Evolutionary conservation across 1,140 invertebrate species (phyloP).

Genomic region (Chironomus tepperi): DNA sequence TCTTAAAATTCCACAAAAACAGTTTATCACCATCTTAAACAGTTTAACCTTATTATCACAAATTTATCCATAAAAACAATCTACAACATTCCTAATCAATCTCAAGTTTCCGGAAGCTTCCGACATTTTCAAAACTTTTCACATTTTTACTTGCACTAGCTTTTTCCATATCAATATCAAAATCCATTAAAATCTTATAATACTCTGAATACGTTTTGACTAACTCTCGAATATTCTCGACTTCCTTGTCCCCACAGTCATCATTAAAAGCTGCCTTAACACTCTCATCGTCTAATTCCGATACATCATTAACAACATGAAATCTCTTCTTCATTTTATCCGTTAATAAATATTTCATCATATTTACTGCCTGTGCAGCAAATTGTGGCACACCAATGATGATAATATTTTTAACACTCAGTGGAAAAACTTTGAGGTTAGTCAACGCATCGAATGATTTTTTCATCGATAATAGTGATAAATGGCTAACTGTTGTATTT

Average conservation of each 20-base stretch:
- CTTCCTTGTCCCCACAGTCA: background rate
- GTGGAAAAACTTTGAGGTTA: background rate
- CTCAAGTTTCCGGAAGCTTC: background rate
- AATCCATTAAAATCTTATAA: background rate
- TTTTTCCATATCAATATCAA: background rate
- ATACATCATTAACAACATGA: background rate
- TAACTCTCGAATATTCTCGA: background rate
- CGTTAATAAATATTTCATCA: background rate
- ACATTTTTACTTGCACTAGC: background rate
- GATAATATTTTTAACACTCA: background rate
- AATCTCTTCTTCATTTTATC: background rate
- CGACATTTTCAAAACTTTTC: background rate
- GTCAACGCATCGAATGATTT: background rate
- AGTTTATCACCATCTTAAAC: too few species aligned
- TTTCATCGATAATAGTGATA: background rate
- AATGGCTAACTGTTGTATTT: background rate
- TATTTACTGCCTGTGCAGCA: background rate
- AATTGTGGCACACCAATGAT: background rate
- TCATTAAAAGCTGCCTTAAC: background rate
- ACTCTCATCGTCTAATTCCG: background rate
- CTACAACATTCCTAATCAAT: background rate
- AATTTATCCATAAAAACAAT: too few species aligned
- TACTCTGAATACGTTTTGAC: background rate
- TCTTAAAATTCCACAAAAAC: too few species aligned
- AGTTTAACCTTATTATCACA: too few species aligned